Conservation (phyloP, 2,797 vertebrate genomes). For the Enteromius thamalakanensis region DNA sequence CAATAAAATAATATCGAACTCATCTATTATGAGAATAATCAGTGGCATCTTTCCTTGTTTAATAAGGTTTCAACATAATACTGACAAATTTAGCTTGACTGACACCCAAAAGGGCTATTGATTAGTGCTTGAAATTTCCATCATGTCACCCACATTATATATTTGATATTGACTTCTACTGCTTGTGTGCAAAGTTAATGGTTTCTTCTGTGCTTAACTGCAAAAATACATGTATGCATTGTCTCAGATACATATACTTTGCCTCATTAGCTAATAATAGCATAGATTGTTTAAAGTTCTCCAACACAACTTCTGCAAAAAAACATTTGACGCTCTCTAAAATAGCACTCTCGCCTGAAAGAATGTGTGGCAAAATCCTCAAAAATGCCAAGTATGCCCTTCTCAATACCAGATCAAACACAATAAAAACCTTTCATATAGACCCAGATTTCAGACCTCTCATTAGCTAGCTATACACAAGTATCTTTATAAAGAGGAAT, state of each 20-base stretch:
- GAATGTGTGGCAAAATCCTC: background rate
- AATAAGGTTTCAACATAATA: conserved; percentile 13
- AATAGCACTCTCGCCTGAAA: background rate
- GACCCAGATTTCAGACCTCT: background rate
- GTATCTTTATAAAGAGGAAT: background rate
- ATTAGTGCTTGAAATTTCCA: background rate
- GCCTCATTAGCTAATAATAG: background rate
- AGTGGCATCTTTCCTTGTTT: conserved; percentile 40
- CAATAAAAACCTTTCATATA: background rate
- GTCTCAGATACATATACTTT: too few relatives aligned
- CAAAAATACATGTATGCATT: background rate
- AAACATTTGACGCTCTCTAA: background rate
- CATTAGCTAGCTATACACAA: background rate
- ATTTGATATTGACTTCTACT: conserved; percentile 2
- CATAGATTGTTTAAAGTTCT: background rate
- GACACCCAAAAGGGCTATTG: background rate
- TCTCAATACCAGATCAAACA: background rate
- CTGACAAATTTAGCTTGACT: conserved; percentile 10
- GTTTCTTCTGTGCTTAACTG: background rate
- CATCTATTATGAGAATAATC: conserved; percentile 32
- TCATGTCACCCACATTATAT: background rate
- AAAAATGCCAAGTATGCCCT: background rate
- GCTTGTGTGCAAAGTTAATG: background rate
- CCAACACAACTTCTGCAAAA: background rate
- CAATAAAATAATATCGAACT: conserved; percentile 10